Conservation (phyloP, 53 echinoderm and acorn worm genomes). For the Hippasteria phrygiana region DNA sequence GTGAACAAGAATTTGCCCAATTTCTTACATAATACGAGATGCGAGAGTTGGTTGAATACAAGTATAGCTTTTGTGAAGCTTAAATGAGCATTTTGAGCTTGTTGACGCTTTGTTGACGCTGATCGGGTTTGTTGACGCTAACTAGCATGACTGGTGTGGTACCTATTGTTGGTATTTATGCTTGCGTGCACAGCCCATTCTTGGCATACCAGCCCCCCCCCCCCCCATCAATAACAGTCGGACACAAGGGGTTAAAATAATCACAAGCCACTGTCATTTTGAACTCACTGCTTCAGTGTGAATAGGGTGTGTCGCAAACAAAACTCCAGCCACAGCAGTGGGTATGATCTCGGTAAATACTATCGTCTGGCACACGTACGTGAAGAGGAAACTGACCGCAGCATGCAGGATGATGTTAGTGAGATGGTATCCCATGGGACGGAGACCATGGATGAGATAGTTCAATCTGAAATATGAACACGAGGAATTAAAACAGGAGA, state of each 20-base stretch:
- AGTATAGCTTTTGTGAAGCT: too few species aligned
- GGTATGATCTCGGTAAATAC: conserved; percentile 69
- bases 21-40: too few species aligned
- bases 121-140: too few species aligned
- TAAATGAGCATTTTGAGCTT: too few species aligned
- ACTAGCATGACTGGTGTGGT: too few species aligned
- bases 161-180: too few species aligned
- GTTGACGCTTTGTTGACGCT: too few species aligned
- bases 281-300: conserved; percentile 95
- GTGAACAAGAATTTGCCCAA: too few species aligned
- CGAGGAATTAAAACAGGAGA: neutral
- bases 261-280: neutral
- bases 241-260: neutral
- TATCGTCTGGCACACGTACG: conserved; percentile 58
- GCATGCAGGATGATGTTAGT: conserved; percentile 83
- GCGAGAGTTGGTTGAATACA: too few species aligned
- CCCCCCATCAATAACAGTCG: neutral
- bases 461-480: conserved; percentile 69
- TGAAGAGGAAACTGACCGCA: conserved; percentile 72
- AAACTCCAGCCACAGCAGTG: conserved; percentile 67
- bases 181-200: too few species aligned
- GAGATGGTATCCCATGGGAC: conserved; percentile 83
- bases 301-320: conserved; percentile 93
- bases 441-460: conserved; percentile 70
- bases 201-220: too few species aligned